phyloP scores from a whole-genome alignment of 2,888 invertebrate genomes.

The Napeogenes inachia region DNA sequence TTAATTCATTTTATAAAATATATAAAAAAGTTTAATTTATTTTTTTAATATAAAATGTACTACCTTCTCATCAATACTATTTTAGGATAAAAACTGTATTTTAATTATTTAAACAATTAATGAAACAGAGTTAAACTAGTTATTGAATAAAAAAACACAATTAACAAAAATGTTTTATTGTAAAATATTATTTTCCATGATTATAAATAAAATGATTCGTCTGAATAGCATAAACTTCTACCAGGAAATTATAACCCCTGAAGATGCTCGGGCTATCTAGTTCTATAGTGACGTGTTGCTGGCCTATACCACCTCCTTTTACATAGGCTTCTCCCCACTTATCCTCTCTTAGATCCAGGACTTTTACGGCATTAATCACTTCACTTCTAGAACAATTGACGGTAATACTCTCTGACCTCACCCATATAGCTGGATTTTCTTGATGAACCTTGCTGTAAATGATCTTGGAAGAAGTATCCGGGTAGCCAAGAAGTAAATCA shows the following conservation, averaged over 20 bases:
- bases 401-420: conserved; percentile 48
- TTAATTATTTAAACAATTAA: no score
- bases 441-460: conserved; percentile 61
- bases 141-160: no score
- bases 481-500: conserved; percentile 48
- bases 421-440: conserved; percentile 59
- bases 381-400: conserved; percentile 53
- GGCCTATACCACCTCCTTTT: conserved; percentile 57
- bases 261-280: conserved; percentile 55
- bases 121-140: no score
- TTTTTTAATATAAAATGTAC: no score
- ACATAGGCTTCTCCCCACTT: conserved; percentile 56
- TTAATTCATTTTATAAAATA: no score
- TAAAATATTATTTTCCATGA: conserved; percentile 42
- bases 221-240: conserved; percentile 56
- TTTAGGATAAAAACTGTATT: no score
- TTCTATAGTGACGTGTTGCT: conserved; percentile 52
- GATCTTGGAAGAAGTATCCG: conserved; percentile 50
- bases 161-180: no score
- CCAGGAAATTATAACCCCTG: conserved; percentile 59
- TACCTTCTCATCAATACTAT: no score
- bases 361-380: conserved; percentile 57
- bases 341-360: conserved; percentile 53
- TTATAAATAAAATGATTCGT: conserved; percentile 42
- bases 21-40: no score